phyloP scores from a whole-genome alignment of 2,113 vertebrate genomes.

The Coturnix japonica region DNA sequence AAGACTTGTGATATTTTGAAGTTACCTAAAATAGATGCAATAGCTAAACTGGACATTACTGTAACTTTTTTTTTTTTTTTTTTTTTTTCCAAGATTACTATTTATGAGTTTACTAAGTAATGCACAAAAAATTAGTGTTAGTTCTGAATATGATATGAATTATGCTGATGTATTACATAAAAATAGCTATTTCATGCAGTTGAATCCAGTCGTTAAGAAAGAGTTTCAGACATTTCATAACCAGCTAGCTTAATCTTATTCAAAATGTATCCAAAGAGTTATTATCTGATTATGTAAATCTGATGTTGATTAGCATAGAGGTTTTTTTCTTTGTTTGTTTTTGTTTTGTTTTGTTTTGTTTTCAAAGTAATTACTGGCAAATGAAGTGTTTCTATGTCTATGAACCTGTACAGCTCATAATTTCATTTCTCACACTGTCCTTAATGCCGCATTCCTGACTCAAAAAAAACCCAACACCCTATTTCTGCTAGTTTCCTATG shows the following conservation, averaged over 20 bases:
- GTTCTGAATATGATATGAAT: neutral
- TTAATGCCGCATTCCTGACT: neutral
- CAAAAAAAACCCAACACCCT: neutral
- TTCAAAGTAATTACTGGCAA: constrained; percentile 22
- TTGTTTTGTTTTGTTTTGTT: no score
- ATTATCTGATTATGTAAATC: neutral
- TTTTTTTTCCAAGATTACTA: constrained; percentile 43
- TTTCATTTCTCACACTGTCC: neutral
- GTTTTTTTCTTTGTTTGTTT: constrained; percentile 24
- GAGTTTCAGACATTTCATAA: neutral
- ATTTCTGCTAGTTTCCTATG: neutral
- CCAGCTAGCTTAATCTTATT: neutral
- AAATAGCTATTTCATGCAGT: neutral
- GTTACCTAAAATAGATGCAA: constrained; percentile 6
- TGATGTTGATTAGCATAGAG: neutral
- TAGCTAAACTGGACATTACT: constrained; percentile 9
- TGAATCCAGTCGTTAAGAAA: neutral
- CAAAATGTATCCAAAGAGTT: constrained; percentile 4
- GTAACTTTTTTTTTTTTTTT: constrained; percentile 50
- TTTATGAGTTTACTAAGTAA: neutral
- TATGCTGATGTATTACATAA: neutral
- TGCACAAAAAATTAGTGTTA: neutral
- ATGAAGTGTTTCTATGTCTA: neutral
- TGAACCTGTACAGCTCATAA: neutral
- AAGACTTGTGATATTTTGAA: neutral